Base-by-base conservation (phyloP, 2,797 vertebrate species). In the Acanthurus tractus region DNA sequence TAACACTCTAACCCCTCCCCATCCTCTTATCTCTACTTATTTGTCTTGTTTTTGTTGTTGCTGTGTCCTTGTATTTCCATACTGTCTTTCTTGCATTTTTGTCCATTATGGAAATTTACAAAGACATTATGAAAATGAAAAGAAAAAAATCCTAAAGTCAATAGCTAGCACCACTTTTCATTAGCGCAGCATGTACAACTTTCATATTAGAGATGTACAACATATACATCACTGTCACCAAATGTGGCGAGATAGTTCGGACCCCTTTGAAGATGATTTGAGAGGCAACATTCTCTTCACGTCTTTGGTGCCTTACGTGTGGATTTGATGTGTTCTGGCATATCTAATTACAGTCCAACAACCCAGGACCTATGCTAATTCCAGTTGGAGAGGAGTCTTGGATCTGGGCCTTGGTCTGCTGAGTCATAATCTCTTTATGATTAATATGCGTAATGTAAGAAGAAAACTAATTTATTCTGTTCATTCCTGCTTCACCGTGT, bases 391-490 rank as follows among this genome's bases (percentile, higher is more conserved):
- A 63, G 49, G 54, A 15, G 38, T 58, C 66, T 48, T 36, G 20
- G 45, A 53, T 76, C 52, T 52, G n/a, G 9, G 34, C 55, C 23
- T 55, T 20, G 42, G 34, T 49, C 23, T 62, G 38, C 50, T 57
- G 63, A 57, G 38, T 68, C 61, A 45, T 56, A 12, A 48, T 55
- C 44, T 48, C 54, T 57, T 72, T 53, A 48, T 54, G 42, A 69
- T 72, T 4, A 57, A 74, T 44, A 49, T 40, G 38, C 38, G 38
- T 36, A 54, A 70, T 49, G 4, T 20, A 44, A 54, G 40, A 45
- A 50, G 53, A 36, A 53, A 56, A 36, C 1, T 15, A 23, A 17
- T 65, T 77, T 61, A 36, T 29, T 54, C 61, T 17, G 34, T 34
- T 50, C 62, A 68, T 58, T 78, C 25, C 36, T 73, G 42, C 54